Conservation (phyloP, 2,888 invertebrate genomes). For the Harpagoxenus sublaevis region DNA sequence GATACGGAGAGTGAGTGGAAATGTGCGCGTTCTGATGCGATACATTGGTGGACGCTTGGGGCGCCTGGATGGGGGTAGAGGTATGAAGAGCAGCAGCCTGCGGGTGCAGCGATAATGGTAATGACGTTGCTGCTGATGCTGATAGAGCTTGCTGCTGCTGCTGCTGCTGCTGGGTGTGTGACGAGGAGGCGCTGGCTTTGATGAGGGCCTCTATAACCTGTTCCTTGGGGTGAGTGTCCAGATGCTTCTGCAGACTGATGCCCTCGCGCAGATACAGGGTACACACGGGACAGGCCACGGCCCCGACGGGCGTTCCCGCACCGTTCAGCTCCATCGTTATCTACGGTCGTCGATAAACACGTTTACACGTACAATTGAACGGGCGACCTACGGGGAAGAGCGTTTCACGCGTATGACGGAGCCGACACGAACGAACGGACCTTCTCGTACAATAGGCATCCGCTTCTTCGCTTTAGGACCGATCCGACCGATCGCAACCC, state of each 20-base stretch:
- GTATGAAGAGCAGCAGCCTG: conserved; percentile 66
- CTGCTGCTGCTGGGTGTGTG: conserved; percentile 77
- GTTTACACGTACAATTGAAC: neutral
- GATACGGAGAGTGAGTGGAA: conserved; percentile 81
- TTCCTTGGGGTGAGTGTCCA: conserved; percentile 95
- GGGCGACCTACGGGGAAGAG: neutral
- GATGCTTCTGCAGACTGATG: conserved; percentile 92
- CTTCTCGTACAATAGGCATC: neutral
- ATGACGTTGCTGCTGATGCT: conserved; percentile 77
- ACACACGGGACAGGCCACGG: conserved; percentile 92
- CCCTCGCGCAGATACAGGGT: conserved; percentile 94
- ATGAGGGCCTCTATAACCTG: conserved; percentile 94
- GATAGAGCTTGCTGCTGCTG: conserved; percentile 55
- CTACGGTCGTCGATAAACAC: conserved; percentile 2
- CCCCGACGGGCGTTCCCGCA: conserved; percentile 75
- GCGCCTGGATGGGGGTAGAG: conserved; percentile 64
- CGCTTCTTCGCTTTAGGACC: neutral
- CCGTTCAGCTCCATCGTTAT: conserved; percentile 74
- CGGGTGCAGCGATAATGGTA: conserved; percentile 42
- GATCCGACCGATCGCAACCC: neutral
- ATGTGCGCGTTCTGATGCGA: conserved; percentile 70
- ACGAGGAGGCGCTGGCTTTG: conserved; percentile 84
- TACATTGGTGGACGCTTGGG: conserved; percentile 63
- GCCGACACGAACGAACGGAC: neutral
- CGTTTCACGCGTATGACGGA: neutral